Conservation (phyloP, 2,113 vertebrate genomes). For the Bombycilla garrulus region DNA sequence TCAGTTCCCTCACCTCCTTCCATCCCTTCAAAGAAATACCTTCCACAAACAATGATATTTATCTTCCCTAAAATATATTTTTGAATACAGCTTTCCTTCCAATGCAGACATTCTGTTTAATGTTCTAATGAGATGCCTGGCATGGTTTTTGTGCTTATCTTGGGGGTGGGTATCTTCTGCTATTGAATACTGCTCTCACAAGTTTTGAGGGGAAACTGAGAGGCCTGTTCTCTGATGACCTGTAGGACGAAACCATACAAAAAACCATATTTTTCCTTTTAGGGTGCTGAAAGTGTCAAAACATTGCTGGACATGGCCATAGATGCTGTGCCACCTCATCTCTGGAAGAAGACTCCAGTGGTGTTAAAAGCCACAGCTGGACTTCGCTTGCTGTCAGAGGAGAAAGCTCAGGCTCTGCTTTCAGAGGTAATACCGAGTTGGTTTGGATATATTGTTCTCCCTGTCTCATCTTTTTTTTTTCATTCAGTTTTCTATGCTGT, state of each 20-base stretch:
- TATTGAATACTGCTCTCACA: neutral
- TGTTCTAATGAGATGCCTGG: neutral
- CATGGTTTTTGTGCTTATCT: neutral
- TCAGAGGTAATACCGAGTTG: conserved; percentile 76
- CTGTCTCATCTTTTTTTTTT: neutral
- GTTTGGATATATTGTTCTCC: neutral
- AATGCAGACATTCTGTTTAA: neutral
- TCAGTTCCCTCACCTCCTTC: neutral
- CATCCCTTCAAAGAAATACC: neutral
- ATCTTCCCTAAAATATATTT: neutral
- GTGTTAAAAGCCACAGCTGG: conserved; percentile 96
- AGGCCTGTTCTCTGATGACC: neutral
- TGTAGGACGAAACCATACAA: neutral
- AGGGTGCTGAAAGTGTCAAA: conserved; percentile 89
- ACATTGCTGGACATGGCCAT: conserved; percentile 87
- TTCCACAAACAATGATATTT: neutral
- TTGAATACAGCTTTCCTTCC: neutral
- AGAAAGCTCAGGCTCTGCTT: conserved; percentile 87
- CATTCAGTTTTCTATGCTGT: neutral
- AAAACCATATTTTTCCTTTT: neutral
- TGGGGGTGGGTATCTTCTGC: neutral
- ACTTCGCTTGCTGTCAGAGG: conserved; percentile 86
- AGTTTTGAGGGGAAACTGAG: neutral
- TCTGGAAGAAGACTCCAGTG: conserved; percentile 91
- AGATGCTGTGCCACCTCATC: conserved; percentile 85